Base-by-base conservation (phyloP, 1,140 invertebrate species). In the Leptinotarsa lineolata region DNA sequence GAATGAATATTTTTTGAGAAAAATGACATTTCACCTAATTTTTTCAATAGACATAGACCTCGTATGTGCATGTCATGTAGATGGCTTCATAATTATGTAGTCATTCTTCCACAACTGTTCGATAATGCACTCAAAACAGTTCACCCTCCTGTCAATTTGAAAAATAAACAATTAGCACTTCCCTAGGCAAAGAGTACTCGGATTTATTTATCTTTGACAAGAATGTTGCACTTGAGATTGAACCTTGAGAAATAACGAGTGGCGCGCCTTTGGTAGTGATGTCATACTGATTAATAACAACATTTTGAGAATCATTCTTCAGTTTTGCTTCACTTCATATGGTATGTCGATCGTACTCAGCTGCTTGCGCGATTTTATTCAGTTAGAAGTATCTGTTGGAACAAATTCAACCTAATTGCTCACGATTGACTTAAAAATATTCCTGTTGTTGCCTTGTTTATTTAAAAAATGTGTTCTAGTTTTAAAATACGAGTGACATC, bases 221-320 rank as follows among this genome's bases (percentile, higher is more conserved):
- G 24, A 64, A 64, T 64, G 61, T 64, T 2, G 61, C 6, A 21
- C 61, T 4, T 64, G 61, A 15, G 60, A 21, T 63, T 5, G 11
- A 22, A 24, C 60, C 60, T 15, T 63, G n/a, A 20, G 60, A 22
- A 63, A 63, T 22, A 63, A 63, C 20, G 20, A 24, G 12, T 24
- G 22, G n/a, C 64, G 30, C 64, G 64, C 64, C 64, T 39, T 18
- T 66, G 64, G n/a, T n/a, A 44, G 39, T 66, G 64, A 66, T 39
- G 39, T 66, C 64, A 66, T 66, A 66, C 39, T 18, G 30, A 66
- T 66, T 66, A 66, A 66, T 66, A 66, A n/a, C 22, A 64, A 22
- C 64, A 44, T 39, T 66, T 66, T 66, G 1, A 66, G 21, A 39
- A 39, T 66, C 64, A 66, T 66, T 66, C 64, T 39, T 39, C 39